Evolutionary conservation across 2,797 vertebrate species (phyloP), one percentile per base, ranked within the genome.

Genomic region (Stomatorhinus walkeri): DNA sequence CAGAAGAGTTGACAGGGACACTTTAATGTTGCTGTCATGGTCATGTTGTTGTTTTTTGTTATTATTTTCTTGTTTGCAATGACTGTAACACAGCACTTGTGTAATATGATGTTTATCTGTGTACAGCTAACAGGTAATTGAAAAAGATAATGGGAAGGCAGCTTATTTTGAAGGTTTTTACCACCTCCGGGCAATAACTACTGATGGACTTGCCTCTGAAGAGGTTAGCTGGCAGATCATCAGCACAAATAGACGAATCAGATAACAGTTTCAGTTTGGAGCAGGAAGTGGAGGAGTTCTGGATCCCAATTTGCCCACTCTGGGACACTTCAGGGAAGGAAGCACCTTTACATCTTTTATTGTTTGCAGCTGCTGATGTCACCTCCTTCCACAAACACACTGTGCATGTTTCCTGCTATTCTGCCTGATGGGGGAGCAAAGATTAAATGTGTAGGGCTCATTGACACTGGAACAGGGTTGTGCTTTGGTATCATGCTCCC

Each of bases 271-370:
- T 94, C 95, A 93, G 92, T 93, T 89, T 2, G 95, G 95, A 96
- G 95, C 95, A 96, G 96, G 96, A 97, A 97, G 96, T 95, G 92
- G 94, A 94, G 94, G 93, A 96, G 96, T 97, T 97, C 97, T 97
- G 95, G 95, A 96, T 96, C 97, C 95, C 95, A 96, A 95, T 96
- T 96, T 95, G 93, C 94, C 92, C 95, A 96, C 81, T 95, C 96
- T 96, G 96, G 96, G 97, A 96, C 96, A 96, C 96, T 96, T 96
- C 96, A 95, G 95, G 96, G 96, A 97, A 97, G 97, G 97, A 97
- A 97, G 96, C 96, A 97, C 97, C 96, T 97, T 97, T 96, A 96
- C 96, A 97, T 96, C 96, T 97, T 96, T 96, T 95, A 97, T 98
- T 98, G 96, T 98, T 96, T 94, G 93, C 93, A 95, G 94, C 95